These are phyloP conservation scores for Aquatica leii DNA, from an alignment of 2,888 invertebrate genomes.

Conservation along the genomic window DNA sequence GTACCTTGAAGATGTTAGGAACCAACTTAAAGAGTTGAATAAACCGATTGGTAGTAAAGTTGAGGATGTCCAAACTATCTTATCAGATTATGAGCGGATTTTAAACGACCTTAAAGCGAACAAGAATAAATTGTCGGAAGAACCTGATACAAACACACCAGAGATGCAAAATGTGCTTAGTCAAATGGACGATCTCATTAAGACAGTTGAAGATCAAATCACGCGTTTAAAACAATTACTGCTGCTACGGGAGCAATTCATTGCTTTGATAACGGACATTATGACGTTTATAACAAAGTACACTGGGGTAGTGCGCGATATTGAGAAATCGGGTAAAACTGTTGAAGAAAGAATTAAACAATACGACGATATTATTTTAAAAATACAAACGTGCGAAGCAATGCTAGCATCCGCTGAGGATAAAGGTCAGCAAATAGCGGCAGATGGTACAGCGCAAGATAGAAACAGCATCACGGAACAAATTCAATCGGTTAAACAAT, in stretches of 20 bases:
- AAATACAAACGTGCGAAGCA: slow-evolving; percentile 91
- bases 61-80: slow-evolving; percentile 87
- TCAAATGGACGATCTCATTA: slow-evolving; percentile 87
- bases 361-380: slow-evolving; percentile 84
- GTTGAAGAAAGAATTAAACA: slow-evolving; percentile 87
- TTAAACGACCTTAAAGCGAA: slow-evolving; percentile 79
- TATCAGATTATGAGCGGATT: slow-evolving; percentile 80
- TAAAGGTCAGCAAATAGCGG: slow-evolving; percentile 92
- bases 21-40: slow-evolving; percentile 81
- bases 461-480: slow-evolving; percentile 88
- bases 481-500: slow-evolving; percentile 85
- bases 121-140: slow-evolving; percentile 78
- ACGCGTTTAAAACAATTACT: slow-evolving; percentile 81
- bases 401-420: slow-evolving; percentile 86
- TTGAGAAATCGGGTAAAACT: slow-evolving; percentile 83
- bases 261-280: slow-evolving; percentile 86
- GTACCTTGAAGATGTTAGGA: slow-evolving; percentile 83
- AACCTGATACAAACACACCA: slow-evolving; percentile 78
- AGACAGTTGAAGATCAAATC: slow-evolving; percentile 85
- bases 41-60: slow-evolving; percentile 87
- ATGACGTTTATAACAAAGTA: slow-evolving; percentile 87
- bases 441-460: slow-evolving; percentile 88
- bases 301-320: slow-evolving; percentile 83
- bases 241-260: slow-evolving; percentile 86
- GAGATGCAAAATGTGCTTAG: slow-evolving; percentile 81